These are phyloP conservation scores for Bombus superbus DNA, from an alignment of 1,140 invertebrate genomes.

Conservation along the genomic window DNA sequence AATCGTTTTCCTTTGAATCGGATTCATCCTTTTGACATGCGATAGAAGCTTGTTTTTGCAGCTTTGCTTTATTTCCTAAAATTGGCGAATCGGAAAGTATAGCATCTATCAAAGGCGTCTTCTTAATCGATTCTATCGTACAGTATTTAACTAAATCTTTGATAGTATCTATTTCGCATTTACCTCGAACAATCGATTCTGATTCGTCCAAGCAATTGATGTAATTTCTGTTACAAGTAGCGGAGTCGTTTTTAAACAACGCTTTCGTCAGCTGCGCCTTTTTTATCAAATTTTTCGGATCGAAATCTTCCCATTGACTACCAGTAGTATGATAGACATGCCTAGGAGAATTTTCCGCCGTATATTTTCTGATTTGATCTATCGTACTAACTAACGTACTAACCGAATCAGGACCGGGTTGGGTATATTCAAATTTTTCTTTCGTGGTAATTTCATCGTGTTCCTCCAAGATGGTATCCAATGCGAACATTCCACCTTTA, in stretches of 20 bases:
- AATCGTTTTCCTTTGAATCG: constrained; percentile 70
- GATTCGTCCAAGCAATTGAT: constrained; percentile 21
- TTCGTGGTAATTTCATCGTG: constrained; percentile 81
- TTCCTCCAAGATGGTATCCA: constrained; percentile 84
- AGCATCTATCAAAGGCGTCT: constrained; percentile 75
- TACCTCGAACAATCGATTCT: constrained; percentile 76
- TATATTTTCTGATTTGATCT: constrained; percentile 85
- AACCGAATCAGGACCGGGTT: constrained; percentile 74
- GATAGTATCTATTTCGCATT: constrained; percentile 71
- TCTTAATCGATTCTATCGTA: constrained; percentile 67
- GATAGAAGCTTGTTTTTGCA: constrained; percentile 37
- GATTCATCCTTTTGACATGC: constrained; percentile 32
- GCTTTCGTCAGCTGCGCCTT: constrained; percentile 74
- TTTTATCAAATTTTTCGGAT: constrained; percentile 78
- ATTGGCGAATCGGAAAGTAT: constrained; percentile 77
- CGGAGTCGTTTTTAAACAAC: constrained; percentile 68
- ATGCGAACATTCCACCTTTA: constrained; percentile 83
- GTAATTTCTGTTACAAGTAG: constrained; percentile 32
- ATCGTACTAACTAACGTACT: constrained; percentile 86
- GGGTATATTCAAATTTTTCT: constrained; percentile 36
- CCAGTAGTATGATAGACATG: constrained; percentile 84
- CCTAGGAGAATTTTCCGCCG: constrained; percentile 84
- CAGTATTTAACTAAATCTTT: constrained; percentile 65
- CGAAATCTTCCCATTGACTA: constrained; percentile 83
- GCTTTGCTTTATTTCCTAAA: constrained; percentile 66